Evolutionary conservation across 2,888 invertebrate species (phyloP).

Genomic region (Atrina japonica): DNA sequence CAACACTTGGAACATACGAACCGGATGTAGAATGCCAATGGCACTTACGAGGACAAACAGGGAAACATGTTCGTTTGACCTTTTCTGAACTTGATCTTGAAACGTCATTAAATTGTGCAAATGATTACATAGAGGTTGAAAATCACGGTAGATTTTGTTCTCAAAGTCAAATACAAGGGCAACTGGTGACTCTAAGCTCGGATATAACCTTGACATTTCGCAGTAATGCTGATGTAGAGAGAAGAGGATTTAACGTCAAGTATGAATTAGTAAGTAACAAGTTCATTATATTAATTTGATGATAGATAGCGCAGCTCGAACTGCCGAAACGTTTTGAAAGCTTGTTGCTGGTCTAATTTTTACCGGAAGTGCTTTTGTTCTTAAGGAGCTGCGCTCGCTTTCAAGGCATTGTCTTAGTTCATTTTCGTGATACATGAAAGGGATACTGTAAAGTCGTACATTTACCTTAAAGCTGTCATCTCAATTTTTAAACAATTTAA

Average conservation of each 20-base stretch:
- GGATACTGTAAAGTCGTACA: no score
- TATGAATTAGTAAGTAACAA: constrained; percentile 17
- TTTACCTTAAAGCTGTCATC: no score
- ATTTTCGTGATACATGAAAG: no score
- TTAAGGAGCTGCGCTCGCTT: no score
- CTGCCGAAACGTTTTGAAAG: no score
- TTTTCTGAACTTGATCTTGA: constrained; percentile 22
- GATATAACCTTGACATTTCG: constrained; percentile 5
- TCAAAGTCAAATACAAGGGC: not conserved
- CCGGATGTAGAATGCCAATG: constrained; percentile 47
- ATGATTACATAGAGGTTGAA: constrained; percentile 20
- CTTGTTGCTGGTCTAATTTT: no score
- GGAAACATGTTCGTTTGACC: constrained; percentile 4
- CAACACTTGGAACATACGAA: constrained; percentile 39
- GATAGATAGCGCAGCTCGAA: no score
- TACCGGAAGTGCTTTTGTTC: no score
- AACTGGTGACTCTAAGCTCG: not conserved
- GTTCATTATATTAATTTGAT: no score
- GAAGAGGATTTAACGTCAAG: constrained; percentile 23
- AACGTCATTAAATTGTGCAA: constrained; percentile 9
- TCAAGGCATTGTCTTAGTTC: no score
- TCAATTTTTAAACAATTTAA: no score
- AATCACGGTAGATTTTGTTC: not conserved
- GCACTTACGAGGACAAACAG: constrained; percentile 19
- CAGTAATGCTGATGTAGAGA: constrained; percentile 5